Percentiles rank a stretch among this genome's conserved stretches.
phyloP scores from a whole-genome alignment of 2,888 invertebrate genomes.

The Pseudococcus jackbeardsleyi region DNA sequence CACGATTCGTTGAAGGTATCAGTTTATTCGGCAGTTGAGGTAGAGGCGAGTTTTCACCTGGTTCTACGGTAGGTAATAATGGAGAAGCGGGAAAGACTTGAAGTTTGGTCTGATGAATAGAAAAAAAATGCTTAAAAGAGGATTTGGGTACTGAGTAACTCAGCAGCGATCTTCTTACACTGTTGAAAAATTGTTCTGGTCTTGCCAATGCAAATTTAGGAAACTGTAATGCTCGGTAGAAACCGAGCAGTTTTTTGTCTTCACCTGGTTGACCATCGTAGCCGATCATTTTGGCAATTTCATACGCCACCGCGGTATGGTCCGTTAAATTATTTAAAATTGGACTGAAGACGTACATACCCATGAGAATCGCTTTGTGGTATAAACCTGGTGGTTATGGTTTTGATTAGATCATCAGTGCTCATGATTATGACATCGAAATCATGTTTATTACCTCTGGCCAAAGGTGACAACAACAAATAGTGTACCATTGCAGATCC shows the following conservation, averaged over 20 bases:
- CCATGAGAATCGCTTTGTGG: neutral
- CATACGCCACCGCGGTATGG: neutral
- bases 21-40: neutral
- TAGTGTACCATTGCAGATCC: neutral
- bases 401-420: too few relatives aligned
- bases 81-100: neutral
- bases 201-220: neutral
- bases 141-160: too few relatives aligned
- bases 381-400: neutral
- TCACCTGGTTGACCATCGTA: neutral
- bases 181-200: neutral
- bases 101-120: neutral
- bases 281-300: neutral
- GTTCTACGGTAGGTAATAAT: neutral
- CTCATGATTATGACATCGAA: too few relatives aligned
- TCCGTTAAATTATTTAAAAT: neutral
- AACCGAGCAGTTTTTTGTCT: neutral
- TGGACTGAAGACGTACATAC: slow-evolving; percentile 10
- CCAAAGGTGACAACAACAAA: neutral
- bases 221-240: neutral
- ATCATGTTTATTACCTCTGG: slow-evolving; percentile 27
- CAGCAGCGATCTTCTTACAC: neutral
- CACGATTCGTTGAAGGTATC: neutral
- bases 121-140: too few relatives aligned
- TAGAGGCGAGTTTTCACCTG: neutral